Base-by-base conservation (phyloP, 2,113 vertebrate species). In the Salminus brasiliensis region DNA sequence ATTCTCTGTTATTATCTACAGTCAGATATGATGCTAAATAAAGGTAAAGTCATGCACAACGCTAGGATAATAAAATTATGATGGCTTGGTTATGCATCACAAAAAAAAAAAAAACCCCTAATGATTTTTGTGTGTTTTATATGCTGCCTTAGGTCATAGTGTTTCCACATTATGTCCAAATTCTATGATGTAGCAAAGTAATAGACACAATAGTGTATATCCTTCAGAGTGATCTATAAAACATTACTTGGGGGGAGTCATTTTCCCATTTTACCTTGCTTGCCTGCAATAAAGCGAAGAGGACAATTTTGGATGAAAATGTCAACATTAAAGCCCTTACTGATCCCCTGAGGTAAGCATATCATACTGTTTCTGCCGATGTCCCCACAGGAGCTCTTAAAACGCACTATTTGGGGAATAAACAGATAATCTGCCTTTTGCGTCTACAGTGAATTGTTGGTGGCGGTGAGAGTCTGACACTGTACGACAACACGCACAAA, bases 171-270 rank as follows among this genome's bases (percentile, higher is more conserved):
- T n/a, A 74, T 34, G 43, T 39, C 27, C 36, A 36, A 39, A 9
- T 21, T 12, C 0, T 39, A 3, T n/a, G 39, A 66, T 23, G 18
- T 39, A 23, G 36, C 3, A 66, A 21, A 21, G 3, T 36, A 7
- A 73, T 11, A 47, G 16, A 49, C 39, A 49, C 27, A 13, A 29
- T 43, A 76, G 39, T 63, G 41, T n/a, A 43, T n/a, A 11, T n/a
- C 15, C 29, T 29, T 49, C 25, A 23, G 74, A 77, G n/a, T 55
- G 75, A 73, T 72, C 66, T 55, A 62, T 63, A 74, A 45, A 39
- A 47, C 49, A 55, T 27, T 27, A 73, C 12, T 27, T n/a, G 23
- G 23, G 4, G n/a, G 36, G 65, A 67, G 47, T 49, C 21, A 72
- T 45, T 68, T 53, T 76, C 45, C 23, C 1, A 59, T 68, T 62